These are phyloP conservation scores for Dicentrarchus labrax DNA, from an alignment of 2,113 vertebrate genomes.

Conservation along the genomic window DNA sequence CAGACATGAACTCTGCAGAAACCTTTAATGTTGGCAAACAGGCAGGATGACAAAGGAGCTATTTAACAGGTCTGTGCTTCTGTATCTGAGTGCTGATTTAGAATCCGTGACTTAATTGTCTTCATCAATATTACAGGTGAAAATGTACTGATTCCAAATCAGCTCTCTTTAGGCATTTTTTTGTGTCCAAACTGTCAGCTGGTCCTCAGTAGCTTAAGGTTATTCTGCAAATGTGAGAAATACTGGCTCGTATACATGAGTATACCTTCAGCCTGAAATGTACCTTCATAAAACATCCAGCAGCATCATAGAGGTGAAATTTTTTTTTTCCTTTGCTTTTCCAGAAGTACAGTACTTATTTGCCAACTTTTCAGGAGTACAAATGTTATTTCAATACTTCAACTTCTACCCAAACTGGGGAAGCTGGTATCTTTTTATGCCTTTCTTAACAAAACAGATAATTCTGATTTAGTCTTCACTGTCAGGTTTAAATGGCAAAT, in stretches of 20 bases:
- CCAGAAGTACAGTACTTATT: neutral
- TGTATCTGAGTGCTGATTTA: neutral
- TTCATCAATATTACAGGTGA: neutral
- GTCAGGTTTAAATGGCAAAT: slow-evolving; percentile 20
- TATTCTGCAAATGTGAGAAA: neutral
- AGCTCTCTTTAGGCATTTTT: neutral
- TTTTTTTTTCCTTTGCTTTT: neutral
- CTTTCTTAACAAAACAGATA: neutral
- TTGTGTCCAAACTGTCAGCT: neutral
- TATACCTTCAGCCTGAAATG: neutral
- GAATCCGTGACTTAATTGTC: neutral
- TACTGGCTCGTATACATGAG: too few species aligned
- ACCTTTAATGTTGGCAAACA: neutral
- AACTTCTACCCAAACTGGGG: neutral
- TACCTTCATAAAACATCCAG: neutral
- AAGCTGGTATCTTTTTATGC: neutral
- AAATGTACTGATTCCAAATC: neutral
- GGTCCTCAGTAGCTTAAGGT: neutral
- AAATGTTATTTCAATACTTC: neutral
- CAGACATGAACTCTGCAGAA: neutral
- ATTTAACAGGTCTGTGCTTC: neutral
- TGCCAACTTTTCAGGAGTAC: neutral
- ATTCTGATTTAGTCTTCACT: neutral
- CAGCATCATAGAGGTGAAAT: neutral
- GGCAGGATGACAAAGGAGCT: neutral